These are phyloP conservation scores for Holothuria glaberrima DNA, from an alignment of 35 echinoderm and acorn worm genomes.

Conservation along the genomic window DNA sequence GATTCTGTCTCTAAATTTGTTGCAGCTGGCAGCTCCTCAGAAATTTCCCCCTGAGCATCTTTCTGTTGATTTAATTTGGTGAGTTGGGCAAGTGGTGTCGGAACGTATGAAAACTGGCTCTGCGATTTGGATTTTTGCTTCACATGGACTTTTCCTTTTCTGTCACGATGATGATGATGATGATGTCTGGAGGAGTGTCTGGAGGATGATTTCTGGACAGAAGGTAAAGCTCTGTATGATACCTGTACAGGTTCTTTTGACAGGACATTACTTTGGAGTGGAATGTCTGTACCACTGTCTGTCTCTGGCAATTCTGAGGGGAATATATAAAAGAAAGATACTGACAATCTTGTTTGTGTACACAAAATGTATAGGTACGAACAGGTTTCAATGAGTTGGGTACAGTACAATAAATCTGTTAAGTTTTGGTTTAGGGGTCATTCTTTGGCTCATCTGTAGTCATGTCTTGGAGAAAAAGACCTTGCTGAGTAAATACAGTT, in stretches of 20 bases:
- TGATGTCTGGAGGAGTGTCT: background rate
- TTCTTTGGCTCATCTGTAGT: too few relatives aligned
- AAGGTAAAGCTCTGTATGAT: constrained; percentile 40
- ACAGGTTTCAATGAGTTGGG: too few relatives aligned
- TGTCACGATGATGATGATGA: constrained; percentile 29
- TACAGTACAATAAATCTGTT: too few relatives aligned
- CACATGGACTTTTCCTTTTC: background rate
- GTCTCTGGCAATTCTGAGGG: constrained; percentile 12
- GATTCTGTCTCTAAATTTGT: too few relatives aligned
- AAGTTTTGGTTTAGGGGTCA: too few relatives aligned
- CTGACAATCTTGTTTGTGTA: too few relatives aligned
- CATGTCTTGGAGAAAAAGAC: too few relatives aligned
- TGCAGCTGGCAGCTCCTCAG: too few relatives aligned
- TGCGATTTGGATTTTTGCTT: constrained; percentile 25
- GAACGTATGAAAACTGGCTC: constrained; percentile 38
- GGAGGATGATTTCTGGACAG: background rate
- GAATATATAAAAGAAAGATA: background rate
- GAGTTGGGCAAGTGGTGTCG: constrained; percentile 35
- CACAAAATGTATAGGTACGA: too few relatives aligned
- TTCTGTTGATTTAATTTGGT: background rate
- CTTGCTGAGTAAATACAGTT: too few relatives aligned
- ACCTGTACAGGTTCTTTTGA: constrained; percentile 37
- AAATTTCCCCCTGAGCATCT: too few relatives aligned
- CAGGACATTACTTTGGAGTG: background rate
- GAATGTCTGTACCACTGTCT: background rate